phyloP scores from a whole-genome alignment of 2,797 vertebrate genomes.

The Falco novaeseelandiae region DNA sequence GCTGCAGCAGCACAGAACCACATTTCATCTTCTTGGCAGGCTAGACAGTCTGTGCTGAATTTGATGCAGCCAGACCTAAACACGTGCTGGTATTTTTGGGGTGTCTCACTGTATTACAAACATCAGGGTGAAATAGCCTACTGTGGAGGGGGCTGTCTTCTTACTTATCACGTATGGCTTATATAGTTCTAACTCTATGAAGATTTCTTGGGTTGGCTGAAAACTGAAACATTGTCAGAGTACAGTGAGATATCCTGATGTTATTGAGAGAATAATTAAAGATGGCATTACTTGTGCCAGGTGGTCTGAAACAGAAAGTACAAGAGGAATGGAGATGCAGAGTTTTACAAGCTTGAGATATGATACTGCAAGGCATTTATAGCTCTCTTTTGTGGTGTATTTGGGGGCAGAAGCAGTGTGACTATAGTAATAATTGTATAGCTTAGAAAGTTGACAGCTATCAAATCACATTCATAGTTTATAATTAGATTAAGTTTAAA shows the following conservation, averaged over 20 bases:
- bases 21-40: rapidly evolving
- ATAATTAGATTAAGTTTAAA: not conserved
- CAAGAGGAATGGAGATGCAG: not conserved
- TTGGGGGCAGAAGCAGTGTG: not conserved
- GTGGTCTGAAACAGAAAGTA: not conserved
- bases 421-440: not conserved
- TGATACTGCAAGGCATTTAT: not conserved
- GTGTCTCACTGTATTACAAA: not conserved
- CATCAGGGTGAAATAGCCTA: not conserved
- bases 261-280: not conserved
- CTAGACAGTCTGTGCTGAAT: not conserved
- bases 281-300: not conserved
- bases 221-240: not conserved
- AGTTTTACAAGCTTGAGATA: not conserved
- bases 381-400: not conserved
- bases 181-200: not conserved
- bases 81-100: not conserved
- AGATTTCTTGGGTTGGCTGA: not conserved
- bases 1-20: not conserved
- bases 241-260: not conserved
- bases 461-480: not conserved
- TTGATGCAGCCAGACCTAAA: not conserved
- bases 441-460: not conserved
- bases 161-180: rapidly evolving
- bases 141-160: not conserved